phyloP scores from a whole-genome alignment of 2,888 invertebrate species.

The Lasius fuliginosus region DNA sequence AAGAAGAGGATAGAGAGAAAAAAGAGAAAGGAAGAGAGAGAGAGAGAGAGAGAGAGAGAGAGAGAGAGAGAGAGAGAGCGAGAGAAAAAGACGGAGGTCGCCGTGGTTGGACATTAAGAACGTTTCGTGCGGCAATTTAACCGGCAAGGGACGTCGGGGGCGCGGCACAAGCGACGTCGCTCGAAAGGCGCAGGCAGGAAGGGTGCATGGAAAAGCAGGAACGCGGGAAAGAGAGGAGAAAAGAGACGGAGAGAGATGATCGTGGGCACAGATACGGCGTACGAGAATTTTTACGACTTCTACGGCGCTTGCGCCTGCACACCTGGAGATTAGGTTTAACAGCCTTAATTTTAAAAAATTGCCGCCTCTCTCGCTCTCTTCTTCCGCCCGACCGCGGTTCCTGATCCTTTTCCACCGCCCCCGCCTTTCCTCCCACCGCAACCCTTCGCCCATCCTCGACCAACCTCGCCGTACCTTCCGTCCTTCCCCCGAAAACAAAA shows the following conservation, averaged over 20 bases:
- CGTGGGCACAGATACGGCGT: conserved; percentile 22
- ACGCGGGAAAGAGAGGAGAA: conserved; percentile 45
- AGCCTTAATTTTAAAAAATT: conserved; percentile 83
- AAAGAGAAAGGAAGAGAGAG: conserved; percentile 28
- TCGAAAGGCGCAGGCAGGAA: conserved; percentile 58
- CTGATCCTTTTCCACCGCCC: conserved; percentile 63
- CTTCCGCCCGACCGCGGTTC: conserved; percentile 30
- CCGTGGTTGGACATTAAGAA: conserved; percentile 79
- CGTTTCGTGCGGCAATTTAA: conserved; percentile 80
- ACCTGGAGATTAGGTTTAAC: conserved; percentile 83
- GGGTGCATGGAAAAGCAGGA: conserved; percentile 46
- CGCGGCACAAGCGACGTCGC: conserved; percentile 67
- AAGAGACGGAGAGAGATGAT: conserved; percentile 44
- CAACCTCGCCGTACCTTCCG: conserved; percentile 44
- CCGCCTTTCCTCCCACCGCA: conserved; percentile 13
- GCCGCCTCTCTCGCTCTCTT: conserved; percentile 68
- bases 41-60: conserved; percentile 51
- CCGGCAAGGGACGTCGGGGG: conserved; percentile 69
- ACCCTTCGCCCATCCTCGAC: conserved; percentile 19
- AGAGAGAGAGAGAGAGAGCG: conserved; percentile 55
- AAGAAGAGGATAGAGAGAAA: conserved; percentile 16
- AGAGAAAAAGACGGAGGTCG: conserved; percentile 48
- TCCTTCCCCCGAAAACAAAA: conserved; percentile 66
- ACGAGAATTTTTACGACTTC: conserved; percentile 76
- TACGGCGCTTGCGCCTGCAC: conserved; percentile 72